phyloP scores from a whole-genome alignment of 2,113 vertebrate genomes.

The Saccopteryx bilineata region DNA sequence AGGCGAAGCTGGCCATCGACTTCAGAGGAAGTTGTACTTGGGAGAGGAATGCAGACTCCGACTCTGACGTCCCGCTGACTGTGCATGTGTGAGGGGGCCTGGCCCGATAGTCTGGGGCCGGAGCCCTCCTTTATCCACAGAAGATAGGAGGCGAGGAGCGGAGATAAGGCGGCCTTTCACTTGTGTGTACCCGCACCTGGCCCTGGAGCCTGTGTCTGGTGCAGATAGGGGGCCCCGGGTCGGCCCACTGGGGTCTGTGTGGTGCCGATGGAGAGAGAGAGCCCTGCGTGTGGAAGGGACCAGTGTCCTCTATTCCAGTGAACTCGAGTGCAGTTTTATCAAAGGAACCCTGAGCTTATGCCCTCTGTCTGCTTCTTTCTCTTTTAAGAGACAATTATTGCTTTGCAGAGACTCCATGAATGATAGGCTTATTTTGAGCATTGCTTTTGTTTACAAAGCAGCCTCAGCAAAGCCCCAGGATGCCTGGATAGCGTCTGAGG shows the following conservation, averaged over 20 bases:
- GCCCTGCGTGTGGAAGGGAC: neutral
- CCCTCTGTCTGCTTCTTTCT: neutral
- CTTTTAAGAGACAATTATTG: neutral
- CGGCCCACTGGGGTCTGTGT: neutral
- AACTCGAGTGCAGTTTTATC: neutral
- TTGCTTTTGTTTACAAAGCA: neutral
- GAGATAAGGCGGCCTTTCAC: conserved; percentile 71
- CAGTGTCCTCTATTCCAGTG: neutral
- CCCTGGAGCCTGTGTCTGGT: neutral
- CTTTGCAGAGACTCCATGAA: neutral
- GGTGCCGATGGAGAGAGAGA: neutral
- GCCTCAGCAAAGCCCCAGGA: neutral
- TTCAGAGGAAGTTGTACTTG: conserved; percentile 67
- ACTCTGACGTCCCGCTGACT: neutral
- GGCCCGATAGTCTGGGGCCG: conserved; percentile 69
- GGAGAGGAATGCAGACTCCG: conserved; percentile 72
- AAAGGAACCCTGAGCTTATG: neutral
- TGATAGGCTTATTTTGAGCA: neutral
- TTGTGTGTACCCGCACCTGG: conserved; percentile 23
- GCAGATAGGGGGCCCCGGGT: conserved; percentile 15
- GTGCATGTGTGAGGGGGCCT: conserved; percentile 50
- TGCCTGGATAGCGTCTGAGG: neutral
- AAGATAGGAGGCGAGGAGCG: conserved; percentile 67
- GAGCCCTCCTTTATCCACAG: conserved; percentile 74
- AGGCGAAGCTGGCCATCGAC: neutral